Conservation (phyloP, 2,113 vertebrate species). For the Furnarius figulus region DNA sequence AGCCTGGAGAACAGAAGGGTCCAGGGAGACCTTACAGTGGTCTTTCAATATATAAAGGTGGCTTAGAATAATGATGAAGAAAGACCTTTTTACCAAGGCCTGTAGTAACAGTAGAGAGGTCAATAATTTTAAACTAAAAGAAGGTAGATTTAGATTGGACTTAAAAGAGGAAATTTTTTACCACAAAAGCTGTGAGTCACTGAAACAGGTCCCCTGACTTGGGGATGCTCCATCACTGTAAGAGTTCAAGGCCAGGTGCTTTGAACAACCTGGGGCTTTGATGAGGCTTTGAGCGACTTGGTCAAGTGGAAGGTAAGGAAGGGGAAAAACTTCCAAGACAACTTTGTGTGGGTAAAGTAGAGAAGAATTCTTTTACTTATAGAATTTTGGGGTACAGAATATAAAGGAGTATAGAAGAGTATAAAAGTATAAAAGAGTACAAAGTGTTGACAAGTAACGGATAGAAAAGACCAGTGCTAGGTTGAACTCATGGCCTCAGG, state of each 20-base stretch:
- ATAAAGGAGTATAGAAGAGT: no score
- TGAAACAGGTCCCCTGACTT: background rate
- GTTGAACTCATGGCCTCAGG: no score
- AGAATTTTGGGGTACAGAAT: no score
- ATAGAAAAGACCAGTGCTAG: no score
- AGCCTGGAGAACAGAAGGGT: background rate
- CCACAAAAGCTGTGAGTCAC: background rate
- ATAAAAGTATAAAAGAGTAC: no score
- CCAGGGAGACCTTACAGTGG: fast-evolving
- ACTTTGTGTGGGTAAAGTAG: no score
- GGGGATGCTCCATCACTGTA: background rate
- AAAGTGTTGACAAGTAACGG: no score
- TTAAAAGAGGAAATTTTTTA: background rate
- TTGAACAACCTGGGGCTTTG: background rate
- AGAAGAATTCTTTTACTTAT: no score
- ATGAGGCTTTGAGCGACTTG: background rate
- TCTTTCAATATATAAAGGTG: background rate
- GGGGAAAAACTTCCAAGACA: no score
- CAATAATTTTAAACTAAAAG: background rate
- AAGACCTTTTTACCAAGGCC: background rate
- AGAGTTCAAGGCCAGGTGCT: background rate
- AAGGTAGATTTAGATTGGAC: background rate
- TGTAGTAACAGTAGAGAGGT: background rate
- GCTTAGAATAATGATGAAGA: background rate
- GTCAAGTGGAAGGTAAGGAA: no score